phyloP scores from a whole-genome alignment of 1,140 invertebrate species.

The Cotesia glomerata region DNA sequence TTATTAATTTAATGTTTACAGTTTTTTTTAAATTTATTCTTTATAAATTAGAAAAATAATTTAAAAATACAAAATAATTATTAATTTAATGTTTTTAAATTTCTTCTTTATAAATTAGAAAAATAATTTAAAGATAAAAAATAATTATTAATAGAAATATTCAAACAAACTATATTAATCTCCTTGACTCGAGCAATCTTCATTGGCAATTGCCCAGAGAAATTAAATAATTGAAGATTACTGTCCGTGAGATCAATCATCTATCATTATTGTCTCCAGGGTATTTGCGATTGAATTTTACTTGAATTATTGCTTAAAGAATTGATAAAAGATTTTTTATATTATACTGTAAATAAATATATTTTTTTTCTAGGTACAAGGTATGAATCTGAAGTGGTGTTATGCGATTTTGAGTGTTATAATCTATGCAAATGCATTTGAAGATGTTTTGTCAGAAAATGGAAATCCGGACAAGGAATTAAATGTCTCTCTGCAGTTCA shows the following conservation, averaged over 20 bases:
- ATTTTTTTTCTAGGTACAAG: conserved; percentile 32
- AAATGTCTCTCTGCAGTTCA: conserved; percentile 41
- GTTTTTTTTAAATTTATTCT: too few species aligned
- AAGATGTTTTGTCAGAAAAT: too few species aligned
- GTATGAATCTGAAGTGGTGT: conserved; percentile 44
- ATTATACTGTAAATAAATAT: too few species aligned
- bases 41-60: too few species aligned
- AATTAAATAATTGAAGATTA: conserved; percentile 27
- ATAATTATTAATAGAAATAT: neutral
- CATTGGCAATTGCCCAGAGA: conserved; percentile 19
- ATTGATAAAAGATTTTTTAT: too few species aligned
- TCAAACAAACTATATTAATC: neutral
- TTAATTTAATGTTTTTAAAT: neutral
- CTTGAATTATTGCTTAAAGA: neutral
- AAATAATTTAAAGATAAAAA: neutral
- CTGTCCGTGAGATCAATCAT: conserved; percentile 13
- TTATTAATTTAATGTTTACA: too few species aligned
- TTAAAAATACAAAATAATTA: too few species aligned
- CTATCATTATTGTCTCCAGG: neutral
- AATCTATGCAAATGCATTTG: conserved; percentile 20
- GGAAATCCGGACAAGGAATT: conserved; percentile 11
- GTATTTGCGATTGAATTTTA: neutral
- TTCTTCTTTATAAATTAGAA: neutral
- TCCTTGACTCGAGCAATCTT: conserved; percentile 15
- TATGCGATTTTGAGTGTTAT: conserved; percentile 38